phyloP scores from a whole-genome alignment of 1,140 invertebrate species.

The Lithobius niger region DNA sequence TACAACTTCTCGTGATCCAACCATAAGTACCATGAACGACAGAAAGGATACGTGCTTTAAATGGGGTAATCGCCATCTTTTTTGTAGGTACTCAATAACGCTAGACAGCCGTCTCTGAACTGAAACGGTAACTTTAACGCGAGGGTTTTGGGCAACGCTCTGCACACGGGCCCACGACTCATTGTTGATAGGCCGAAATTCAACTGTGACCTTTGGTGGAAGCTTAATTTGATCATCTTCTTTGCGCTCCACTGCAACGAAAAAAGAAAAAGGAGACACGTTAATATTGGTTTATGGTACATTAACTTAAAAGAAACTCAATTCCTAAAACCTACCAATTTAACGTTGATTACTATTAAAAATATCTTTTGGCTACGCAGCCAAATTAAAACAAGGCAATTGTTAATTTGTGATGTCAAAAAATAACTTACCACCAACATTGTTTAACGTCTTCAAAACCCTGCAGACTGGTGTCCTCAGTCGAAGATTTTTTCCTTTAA shows the following conservation, averaged over 20 bases:
- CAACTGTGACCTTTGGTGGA: conserved; percentile 60
- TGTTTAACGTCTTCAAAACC: conserved; percentile 71
- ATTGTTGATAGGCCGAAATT: conserved; percentile 60
- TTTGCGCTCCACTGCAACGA: conserved; percentile 39
- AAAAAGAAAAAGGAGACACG: conserved; percentile 7
- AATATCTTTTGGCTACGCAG: no score
- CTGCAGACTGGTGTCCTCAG: conserved; percentile 84
- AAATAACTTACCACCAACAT: conserved; percentile 52
- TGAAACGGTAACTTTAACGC: conserved; percentile 52
- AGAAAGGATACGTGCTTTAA: no score
- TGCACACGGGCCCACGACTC: conserved; percentile 71
- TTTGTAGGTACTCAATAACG: conserved; percentile 58
- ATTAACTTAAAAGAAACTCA: conserved; percentile 7
- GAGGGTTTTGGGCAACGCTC: conserved; percentile 76
- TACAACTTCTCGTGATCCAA: no score
- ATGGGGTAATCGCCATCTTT: conserved; percentile 63
- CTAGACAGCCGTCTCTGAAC: conserved; percentile 57
- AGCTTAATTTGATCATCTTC: conserved; percentile 61
- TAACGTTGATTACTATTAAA: no score
- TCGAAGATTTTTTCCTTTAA: conserved; percentile 68
- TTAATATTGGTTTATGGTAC: no score
- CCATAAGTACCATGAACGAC: no score
- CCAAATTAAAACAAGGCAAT: no score
- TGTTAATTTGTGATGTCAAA: no score
- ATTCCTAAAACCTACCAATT: no score